phyloP scores from a whole-genome alignment of 2,113 vertebrate genomes.

The Hyperoodon ampullatus region DNA sequence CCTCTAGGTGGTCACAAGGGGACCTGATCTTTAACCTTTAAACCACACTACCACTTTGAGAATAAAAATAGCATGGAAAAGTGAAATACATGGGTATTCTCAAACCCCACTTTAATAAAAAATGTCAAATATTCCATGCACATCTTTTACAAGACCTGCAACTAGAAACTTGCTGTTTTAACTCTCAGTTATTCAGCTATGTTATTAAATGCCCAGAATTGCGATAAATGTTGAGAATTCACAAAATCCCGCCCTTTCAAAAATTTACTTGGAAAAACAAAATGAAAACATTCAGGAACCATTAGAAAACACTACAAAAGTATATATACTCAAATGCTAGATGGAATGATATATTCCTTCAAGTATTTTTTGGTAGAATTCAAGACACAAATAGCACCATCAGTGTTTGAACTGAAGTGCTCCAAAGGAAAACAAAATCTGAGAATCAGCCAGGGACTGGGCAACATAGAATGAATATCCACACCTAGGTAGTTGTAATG shows the following conservation, averaged over 20 bases:
- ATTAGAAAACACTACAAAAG: neutral
- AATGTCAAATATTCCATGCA: neutral
- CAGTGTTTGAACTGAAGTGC: neutral
- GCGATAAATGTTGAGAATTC: neutral
- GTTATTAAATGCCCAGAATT: neutral
- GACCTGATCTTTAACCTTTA: neutral
- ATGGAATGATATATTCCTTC: neutral
- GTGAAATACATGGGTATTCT: neutral
- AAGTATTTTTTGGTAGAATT: neutral
- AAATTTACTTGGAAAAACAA: neutral
- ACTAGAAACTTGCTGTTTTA: neutral
- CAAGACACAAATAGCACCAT: neutral
- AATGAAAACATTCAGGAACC: neutral
- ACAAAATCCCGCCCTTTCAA: neutral
- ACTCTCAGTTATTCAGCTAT: neutral
- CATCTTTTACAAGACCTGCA: neutral
- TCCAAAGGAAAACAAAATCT: neutral
- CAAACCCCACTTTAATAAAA: neutral
- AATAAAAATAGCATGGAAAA: neutral
- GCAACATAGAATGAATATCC: neutral
- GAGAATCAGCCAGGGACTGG: neutral
- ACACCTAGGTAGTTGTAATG: neutral
- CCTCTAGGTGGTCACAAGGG: too few species aligned
- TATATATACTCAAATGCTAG: neutral
- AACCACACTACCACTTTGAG: neutral